These are phyloP conservation scores for Corythucha ciliata DNA, from an alignment of 2,888 invertebrate genomes.

Conservation along the genomic window DNA sequence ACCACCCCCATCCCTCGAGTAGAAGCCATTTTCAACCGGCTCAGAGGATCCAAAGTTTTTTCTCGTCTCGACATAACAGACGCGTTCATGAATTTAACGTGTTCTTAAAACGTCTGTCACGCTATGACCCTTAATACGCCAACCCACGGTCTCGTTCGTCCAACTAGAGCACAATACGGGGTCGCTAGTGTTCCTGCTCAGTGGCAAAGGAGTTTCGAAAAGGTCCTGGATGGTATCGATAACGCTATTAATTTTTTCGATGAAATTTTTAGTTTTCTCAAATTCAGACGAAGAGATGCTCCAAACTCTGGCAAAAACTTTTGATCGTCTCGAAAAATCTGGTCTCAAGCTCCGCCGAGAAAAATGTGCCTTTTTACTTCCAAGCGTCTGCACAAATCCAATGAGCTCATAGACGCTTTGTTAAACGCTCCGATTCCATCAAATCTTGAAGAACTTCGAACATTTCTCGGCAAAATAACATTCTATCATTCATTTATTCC, in stretches of 20 bases:
- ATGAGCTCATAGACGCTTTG: constrained; percentile 12
- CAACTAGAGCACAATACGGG: constrained; percentile 18
- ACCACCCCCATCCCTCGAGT: constrained; percentile 22
- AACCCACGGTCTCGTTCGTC: constrained; percentile 25
- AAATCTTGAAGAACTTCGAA: constrained; percentile 2
- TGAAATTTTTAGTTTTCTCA: constrained; percentile 17
- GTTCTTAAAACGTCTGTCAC: constrained; percentile 22
- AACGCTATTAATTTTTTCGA: constrained; percentile 18
- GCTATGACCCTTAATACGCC: constrained; percentile 27
- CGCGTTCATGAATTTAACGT: constrained; percentile 14
- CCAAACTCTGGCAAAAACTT: constrained; percentile 4
- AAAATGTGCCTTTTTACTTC: constrained; percentile 19
- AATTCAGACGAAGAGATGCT: constrained; percentile 11
- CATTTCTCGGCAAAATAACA: constrained; percentile 12
- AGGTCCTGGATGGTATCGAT: constrained; percentile 12
- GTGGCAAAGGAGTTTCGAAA: constrained; percentile 26
- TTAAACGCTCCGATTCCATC: constrained; percentile 1
- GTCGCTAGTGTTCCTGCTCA: constrained; percentile 31
- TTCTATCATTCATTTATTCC: constrained; percentile 9
- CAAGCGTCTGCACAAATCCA: neutral
- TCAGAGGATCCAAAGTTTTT: constrained; percentile 16
- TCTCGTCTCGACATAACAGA: constrained; percentile 13
- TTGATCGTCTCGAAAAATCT: constrained; percentile 7
- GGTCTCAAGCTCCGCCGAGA: constrained; percentile 15
- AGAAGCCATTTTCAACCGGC: constrained; percentile 10